Base-by-base conservation (phyloP, 2,113 vertebrate species). In the Prionailurus bengalensis region DNA sequence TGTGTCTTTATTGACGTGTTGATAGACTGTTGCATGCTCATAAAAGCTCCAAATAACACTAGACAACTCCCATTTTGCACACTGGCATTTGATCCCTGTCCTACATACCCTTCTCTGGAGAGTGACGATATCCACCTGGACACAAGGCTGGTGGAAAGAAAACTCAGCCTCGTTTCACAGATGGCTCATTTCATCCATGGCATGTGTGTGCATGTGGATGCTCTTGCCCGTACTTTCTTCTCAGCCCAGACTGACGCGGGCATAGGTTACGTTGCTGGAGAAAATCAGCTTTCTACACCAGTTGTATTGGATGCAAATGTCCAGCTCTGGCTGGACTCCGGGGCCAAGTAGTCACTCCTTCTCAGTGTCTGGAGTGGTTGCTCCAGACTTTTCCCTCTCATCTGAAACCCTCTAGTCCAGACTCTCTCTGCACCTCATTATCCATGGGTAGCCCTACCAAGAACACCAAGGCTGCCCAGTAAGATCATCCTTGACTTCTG, bases 121-220 rank as follows among this genome's bases (percentile, higher is more conserved):
- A 63, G 14, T 36, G 33, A 45, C 73, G 2, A 12, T 27, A 71
- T 16, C 87, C 25, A 51, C 87, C 14, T 81, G 51, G 48, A 71
- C 23, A 5, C 66, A 85, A n/a, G 87, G 61, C 79, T 12, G 5
- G 36, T 15, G 5, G 39, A 42, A 61, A 74, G 53, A 31, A 29
- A 74, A 13, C 17, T 51, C 36, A 45, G n/a, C 84, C 66, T 29
- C 23, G 1, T 5, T 39, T 15, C 42, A 14, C 65, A 71, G 65
- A 27, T 9, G 66, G n/a, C 71, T 10, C 7, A 74, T 25, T 55
- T 55, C 7, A 0, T 84, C 45, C 5, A 2, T 1, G 42, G n/a
- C 27, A 0, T 14, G 17, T 80, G 48, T n/a, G 42, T 8, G 0
- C 53, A 27, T 0, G 3, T 33, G 53, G 73, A n/a, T 11, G 11